Conservation (phyloP, 2,797 vertebrate species). For the Chelidonichthys spinosus region DNA sequence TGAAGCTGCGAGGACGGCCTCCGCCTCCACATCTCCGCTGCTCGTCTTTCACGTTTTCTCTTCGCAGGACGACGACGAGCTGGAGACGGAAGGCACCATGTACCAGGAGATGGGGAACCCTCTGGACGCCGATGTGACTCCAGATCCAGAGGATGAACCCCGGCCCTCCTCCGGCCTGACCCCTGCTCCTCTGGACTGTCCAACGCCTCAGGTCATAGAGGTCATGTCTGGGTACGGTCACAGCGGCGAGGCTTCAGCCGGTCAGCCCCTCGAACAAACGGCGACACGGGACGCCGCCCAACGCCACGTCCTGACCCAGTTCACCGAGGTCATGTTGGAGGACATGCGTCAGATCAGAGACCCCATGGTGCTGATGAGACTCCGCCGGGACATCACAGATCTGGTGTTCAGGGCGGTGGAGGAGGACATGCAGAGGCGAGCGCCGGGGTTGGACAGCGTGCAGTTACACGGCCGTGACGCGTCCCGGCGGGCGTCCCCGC, state of each 20-base stretch:
- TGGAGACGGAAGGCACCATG: conserved; percentile 48
- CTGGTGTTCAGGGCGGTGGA: conserved; percentile 57
- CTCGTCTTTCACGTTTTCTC: too few relatives aligned
- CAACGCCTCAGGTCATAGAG: conserved; percentile 25
- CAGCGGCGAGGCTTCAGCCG: not conserved
- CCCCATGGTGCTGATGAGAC: conserved; percentile 55
- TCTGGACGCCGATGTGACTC: conserved; percentile 9
- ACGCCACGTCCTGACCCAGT: conserved; percentile 39
- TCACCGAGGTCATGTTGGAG: conserved; percentile 55
- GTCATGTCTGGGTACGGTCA: conserved; percentile 27
- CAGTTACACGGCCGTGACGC: not conserved
- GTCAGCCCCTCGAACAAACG: not conserved
- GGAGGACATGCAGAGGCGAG: conserved; percentile 38
- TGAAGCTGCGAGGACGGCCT: not conserved
- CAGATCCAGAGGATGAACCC: conserved; percentile 32
- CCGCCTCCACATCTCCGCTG: too few relatives aligned
- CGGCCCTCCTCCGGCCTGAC: not conserved
- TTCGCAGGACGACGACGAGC: conserved; percentile 27
- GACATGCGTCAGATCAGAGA: conserved; percentile 63
- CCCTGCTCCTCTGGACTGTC: not conserved
- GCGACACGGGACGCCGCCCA: not conserved
- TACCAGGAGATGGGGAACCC: conserved; percentile 49
- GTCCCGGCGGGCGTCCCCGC: not conserved
- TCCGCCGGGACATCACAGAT: conserved; percentile 57
- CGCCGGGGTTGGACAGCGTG: rapidly evolving